Percentiles rank a stretch among this genome's conserved stretches.
Evolutionary conservation across 2,888 invertebrate genomes (phyloP).

Genomic region (Elysia crispata): DNA sequence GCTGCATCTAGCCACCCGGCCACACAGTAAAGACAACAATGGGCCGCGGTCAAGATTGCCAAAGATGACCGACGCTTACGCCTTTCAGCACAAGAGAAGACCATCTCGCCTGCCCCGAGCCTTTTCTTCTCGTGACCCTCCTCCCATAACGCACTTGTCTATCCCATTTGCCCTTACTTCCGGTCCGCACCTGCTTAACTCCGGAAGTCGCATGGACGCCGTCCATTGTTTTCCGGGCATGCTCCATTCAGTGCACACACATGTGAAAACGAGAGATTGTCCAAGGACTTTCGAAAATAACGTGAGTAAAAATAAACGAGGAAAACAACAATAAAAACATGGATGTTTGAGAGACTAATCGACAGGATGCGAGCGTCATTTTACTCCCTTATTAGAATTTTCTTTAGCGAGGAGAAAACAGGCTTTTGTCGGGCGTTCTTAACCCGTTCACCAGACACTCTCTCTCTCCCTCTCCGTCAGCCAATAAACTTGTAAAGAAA

Average conservation of each 20-base stretch:
- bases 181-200: slow-evolving; percentile 7
- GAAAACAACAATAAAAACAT: slow-evolving; percentile 2
- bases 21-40: not conserved
- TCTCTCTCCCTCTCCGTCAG: no score
- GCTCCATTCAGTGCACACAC: not conserved
- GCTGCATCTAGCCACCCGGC: not conserved
- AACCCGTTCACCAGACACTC: no score
- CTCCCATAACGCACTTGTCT: not conserved
- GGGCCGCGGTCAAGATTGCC: slow-evolving; percentile 27
- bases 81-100: not conserved
- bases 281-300: no score
- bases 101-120: not conserved
- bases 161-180: not conserved
- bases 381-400: no score
- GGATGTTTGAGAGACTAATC: not conserved
- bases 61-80: slow-evolving; percentile 19
- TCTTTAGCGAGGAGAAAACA: no score
- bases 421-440: no score
- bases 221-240: not conserved
- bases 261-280: no score
- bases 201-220: slow-evolving; percentile 14
- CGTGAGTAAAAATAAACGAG: no score
- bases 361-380: not conserved
- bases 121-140: not conserved
- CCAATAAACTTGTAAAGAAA: no score